Conservation (phyloP, 1,140 invertebrate species). For the Macrosteles quadrilineatus region DNA sequence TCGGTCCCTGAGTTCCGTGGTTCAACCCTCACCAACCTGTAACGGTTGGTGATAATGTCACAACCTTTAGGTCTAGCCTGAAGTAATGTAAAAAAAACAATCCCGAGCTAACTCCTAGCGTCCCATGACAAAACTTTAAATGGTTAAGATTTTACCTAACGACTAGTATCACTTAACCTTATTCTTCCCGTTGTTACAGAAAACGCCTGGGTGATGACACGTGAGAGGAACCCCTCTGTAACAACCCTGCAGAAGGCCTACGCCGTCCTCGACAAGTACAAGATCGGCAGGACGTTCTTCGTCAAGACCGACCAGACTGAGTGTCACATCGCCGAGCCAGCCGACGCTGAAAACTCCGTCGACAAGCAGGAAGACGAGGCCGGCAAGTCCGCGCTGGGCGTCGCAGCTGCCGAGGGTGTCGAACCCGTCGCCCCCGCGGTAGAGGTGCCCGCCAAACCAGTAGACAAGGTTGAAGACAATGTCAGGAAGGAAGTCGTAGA, state of each 20-base stretch:
- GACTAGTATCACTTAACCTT: no score
- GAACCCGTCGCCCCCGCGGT: constrained; percentile 6
- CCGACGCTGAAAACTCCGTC: constrained; percentile 26
- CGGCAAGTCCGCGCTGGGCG: background rate
- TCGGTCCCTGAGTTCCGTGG: no score
- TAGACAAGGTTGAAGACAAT: constrained; percentile 31
- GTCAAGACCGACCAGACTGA: constrained; percentile 73
- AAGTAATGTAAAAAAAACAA: no score
- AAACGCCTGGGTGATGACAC: constrained; percentile 72
- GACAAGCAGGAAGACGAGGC: background rate
- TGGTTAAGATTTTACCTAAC: no score
- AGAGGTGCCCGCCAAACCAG: constrained; percentile 2
- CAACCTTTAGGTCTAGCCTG: no score
- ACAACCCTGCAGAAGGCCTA: constrained; percentile 68
- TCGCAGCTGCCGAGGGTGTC: background rate
- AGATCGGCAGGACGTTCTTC: constrained; percentile 73
- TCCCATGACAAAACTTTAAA: no score
- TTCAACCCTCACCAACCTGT: no score
- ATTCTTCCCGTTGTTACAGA: no score
- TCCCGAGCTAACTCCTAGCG: no score
- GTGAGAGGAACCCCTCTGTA: constrained; percentile 61
- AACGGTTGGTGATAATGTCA: no score
- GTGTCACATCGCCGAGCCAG: constrained; percentile 57
- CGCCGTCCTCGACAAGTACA: constrained; percentile 68
- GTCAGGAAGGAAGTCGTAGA: constrained; percentile 35